Percentiles rank a stretch among this genome's conserved stretches.
Conservation (phyloP, 2,888 invertebrate species). For the Nemapogon koenigi region DNA sequence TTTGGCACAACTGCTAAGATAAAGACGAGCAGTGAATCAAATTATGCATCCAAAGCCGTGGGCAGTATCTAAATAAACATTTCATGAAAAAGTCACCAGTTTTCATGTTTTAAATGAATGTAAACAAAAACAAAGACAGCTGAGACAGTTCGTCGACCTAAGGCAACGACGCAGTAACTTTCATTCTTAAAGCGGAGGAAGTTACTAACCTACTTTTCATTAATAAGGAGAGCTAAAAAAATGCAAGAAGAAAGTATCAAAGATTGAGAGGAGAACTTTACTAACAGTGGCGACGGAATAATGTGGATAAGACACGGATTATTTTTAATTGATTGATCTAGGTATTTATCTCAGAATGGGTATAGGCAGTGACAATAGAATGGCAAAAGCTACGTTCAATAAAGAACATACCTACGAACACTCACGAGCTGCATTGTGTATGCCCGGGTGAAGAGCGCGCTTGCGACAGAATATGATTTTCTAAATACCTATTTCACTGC, state of each 20-base stretch:
- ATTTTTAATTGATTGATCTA: neutral
- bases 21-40: too few species aligned
- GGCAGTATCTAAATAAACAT: neutral
- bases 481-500: too few species aligned
- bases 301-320: slow-evolving; percentile 24
- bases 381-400: too few species aligned
- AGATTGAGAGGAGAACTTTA: slow-evolving; percentile 62
- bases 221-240: slow-evolving; percentile 65
- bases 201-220: slow-evolving; percentile 67
- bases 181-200: slow-evolving; percentile 62
- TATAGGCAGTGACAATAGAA: too few species aligned
- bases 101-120: slow-evolving; percentile 19
- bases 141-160: slow-evolving; percentile 57
- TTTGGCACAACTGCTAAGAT: too few species aligned
- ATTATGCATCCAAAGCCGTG: too few species aligned
- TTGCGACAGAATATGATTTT: too few species aligned
- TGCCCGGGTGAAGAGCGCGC: too few species aligned
- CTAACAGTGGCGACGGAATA: slow-evolving; percentile 30
- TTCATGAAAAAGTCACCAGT: neutral
- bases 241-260: slow-evolving; percentile 66
- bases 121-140: slow-evolving; percentile 59
- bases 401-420: too few species aligned
- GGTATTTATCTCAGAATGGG: neutral
- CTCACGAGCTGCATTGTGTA: too few species aligned
- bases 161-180: slow-evolving; percentile 59